These are phyloP conservation scores for Polyommatus icarus DNA, from an alignment of 2,888 invertebrate species.

Conservation along the genomic window DNA sequence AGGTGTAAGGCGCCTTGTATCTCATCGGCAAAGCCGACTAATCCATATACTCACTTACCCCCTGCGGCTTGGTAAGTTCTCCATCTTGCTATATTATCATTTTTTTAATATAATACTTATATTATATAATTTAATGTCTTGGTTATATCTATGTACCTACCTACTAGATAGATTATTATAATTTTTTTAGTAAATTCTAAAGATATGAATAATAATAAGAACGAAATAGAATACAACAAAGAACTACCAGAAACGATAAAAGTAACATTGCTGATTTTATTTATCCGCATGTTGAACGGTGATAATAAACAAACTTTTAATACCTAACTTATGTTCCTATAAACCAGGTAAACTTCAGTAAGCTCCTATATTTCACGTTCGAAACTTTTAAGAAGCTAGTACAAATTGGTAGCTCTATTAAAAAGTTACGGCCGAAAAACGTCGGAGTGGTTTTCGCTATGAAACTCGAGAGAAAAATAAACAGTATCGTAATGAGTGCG, in stretches of 20 bases:
- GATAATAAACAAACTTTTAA: conserved; percentile 38
- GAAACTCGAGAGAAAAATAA: conserved; percentile 41
- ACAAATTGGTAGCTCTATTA: conserved; percentile 43
- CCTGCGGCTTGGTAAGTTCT: background rate
- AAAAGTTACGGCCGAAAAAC: conserved; percentile 43
- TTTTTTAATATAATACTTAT: background rate
- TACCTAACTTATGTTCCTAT: conserved; percentile 36
- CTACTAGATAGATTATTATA: too few relatives aligned
- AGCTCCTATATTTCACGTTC: conserved; percentile 40
- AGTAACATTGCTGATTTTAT: background rate
- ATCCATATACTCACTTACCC: conserved; percentile 31
- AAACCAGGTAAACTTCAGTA: conserved; percentile 39
- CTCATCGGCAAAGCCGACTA: too few relatives aligned
- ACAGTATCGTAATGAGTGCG: conserved; percentile 43
- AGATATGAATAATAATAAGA: background rate
- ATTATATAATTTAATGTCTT: background rate
- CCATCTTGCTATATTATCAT: background rate
- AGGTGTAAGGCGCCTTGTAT: conserved; percentile 59
- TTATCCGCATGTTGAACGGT: background rate
- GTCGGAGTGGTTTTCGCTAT: conserved; percentile 39
- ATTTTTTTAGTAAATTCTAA: too few relatives aligned
- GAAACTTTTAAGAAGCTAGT: conserved; percentile 43
- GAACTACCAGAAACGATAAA: background rate
- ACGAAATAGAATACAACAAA: background rate
- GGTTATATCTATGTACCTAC: background rate